Conservation (phyloP, 2,113 vertebrate species). For the Ageneiosus marmoratus region DNA sequence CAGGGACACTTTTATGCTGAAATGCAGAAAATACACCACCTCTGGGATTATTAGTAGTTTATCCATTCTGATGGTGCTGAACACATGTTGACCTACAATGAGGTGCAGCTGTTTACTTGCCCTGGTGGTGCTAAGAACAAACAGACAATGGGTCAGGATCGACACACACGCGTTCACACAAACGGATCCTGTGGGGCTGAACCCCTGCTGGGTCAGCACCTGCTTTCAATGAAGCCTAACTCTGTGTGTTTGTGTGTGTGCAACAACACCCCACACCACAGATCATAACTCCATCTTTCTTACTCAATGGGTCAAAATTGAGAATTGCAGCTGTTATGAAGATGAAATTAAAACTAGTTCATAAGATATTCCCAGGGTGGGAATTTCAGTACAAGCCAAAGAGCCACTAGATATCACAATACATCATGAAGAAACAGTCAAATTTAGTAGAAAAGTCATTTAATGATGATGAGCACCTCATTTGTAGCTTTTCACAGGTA, state of each 20-base stretch:
- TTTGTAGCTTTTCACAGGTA: neutral
- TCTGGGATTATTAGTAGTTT: conserved; percentile 37
- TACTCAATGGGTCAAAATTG: conserved; percentile 10
- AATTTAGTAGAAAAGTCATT: neutral
- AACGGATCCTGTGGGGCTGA: conserved; percentile 39
- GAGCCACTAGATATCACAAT: neutral
- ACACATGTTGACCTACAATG: conserved; percentile 41
- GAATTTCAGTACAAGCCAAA: conserved; percentile 2
- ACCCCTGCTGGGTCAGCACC: conserved; percentile 68
- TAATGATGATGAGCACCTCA: neutral
- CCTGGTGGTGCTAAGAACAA: conserved; percentile 45
- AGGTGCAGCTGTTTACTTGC: conserved; percentile 51
- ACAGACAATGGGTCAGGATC: conserved; percentile 42
- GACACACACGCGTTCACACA: conserved; percentile 32
- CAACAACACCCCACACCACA: conserved; percentile 51
- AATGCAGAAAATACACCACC: neutral
- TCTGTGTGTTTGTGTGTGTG: conserved; percentile 40
- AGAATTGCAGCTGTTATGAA: neutral
- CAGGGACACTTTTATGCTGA: conserved; percentile 28
- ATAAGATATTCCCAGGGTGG: neutral
- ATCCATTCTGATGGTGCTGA: conserved; percentile 38
- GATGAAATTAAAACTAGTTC: neutral
- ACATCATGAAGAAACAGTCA: neutral
- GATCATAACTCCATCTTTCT: conserved; percentile 30
- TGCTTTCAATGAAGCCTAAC: conserved; percentile 62